These are phyloP conservation scores for Eucera pruinosa DNA, from an alignment of 2,888 invertebrate genomes.

Conservation along the genomic window DNA sequence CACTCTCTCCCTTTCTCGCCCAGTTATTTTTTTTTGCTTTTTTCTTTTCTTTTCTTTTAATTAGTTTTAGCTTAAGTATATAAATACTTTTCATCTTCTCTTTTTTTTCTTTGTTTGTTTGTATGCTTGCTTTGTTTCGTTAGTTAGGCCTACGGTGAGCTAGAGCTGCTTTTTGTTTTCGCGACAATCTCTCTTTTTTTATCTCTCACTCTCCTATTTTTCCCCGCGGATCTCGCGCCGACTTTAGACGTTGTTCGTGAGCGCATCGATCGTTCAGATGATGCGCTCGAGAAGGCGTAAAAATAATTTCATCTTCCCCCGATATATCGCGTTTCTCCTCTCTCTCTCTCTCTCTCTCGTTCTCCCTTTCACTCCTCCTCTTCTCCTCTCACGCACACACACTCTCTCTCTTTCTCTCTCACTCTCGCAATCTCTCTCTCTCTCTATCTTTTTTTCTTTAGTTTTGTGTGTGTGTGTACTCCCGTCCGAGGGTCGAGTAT, in stretches of 20 bases:
- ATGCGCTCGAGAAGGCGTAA: conserved; percentile 50
- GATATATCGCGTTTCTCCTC: conserved; percentile 4
- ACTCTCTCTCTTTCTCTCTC: background rate
- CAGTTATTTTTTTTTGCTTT: conserved; percentile 39
- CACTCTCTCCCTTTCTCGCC: conserved; percentile 69
- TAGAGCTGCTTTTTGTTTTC: conserved; percentile 74
- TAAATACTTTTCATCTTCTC: conserved; percentile 77
- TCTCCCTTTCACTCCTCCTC: background rate
- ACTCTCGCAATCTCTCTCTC: background rate
- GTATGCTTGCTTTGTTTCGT: conserved; percentile 20
- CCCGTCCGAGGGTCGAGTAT: conserved; percentile 33
- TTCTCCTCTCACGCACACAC: background rate
- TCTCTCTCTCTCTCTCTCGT: background rate
- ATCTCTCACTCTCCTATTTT: background rate
- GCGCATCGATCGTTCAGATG: conserved; percentile 25
- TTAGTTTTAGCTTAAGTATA: conserved; percentile 79
- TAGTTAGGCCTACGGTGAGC: conserved; percentile 84
- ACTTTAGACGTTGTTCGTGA: background rate
- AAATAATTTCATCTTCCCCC: conserved; percentile 50
- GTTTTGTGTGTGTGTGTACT: conserved; percentile 12
- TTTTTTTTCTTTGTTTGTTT: conserved; percentile 1
- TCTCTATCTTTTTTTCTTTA: background rate
- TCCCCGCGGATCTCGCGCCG: conserved; percentile 3
- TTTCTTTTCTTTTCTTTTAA: conserved; percentile 49
- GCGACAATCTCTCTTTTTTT: conserved; percentile 18